phyloP scores from a whole-genome alignment of 2,888 invertebrate genomes.

The Melanostoma mellinum region DNA sequence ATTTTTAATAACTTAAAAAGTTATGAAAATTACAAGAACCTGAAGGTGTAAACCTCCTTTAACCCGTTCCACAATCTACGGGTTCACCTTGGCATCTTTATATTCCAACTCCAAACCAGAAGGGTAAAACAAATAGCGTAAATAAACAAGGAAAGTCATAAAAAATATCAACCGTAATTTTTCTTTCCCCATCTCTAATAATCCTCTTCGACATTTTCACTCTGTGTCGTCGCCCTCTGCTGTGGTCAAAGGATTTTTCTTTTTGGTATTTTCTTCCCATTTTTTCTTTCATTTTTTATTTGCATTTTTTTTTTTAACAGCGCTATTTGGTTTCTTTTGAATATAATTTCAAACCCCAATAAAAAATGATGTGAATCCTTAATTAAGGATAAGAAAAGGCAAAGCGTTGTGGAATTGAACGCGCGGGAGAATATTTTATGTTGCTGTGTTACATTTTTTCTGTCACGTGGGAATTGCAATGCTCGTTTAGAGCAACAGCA shows the following conservation, averaged over 20 bases:
- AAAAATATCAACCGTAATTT: conserved; percentile 69
- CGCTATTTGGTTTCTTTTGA: conserved; percentile 78
- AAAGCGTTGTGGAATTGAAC: conserved; percentile 46
- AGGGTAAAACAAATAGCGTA: conserved; percentile 57
- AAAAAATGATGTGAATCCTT: conserved; percentile 82
- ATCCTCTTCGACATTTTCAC: conserved; percentile 19
- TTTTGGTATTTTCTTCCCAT: conserved; percentile 1
- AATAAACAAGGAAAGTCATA: conserved; percentile 66
- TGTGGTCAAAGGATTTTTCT: conserved; percentile 67
- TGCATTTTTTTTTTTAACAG: conserved; percentile 65
- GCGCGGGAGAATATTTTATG: conserved; percentile 57
- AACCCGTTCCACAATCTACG: conserved; percentile 12
- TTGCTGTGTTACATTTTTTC: conserved; percentile 45
- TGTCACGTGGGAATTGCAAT: conserved; percentile 75
- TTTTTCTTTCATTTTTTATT: conserved; percentile 29
- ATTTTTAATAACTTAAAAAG: conserved; percentile 61
- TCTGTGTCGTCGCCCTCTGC: background rate
- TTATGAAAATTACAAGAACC: conserved; percentile 55
- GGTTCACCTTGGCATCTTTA: conserved; percentile 8
- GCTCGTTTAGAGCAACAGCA: conserved; percentile 59
- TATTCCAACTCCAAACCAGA: conserved; percentile 7
- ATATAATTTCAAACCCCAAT: conserved; percentile 82
- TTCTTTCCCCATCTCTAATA: conserved; percentile 55
- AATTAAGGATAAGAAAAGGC: conserved; percentile 78
- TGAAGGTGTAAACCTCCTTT: conserved; percentile 48